Conservation (phyloP, 2,113 vertebrate genomes). For the Nibea coibor region DNA sequence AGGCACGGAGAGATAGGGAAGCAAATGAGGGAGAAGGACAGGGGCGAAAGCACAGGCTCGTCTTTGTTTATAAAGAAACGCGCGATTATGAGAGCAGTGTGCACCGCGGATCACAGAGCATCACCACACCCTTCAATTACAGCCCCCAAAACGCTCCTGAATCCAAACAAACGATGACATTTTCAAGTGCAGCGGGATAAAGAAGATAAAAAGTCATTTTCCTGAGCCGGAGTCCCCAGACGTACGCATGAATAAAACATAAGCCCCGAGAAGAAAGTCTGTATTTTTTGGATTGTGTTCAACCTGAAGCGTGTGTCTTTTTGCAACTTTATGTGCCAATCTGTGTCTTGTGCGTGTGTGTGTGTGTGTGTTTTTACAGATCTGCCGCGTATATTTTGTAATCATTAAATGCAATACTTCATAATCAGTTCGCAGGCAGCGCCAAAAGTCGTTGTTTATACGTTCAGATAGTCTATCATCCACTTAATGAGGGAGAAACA, state of each 20-base stretch:
- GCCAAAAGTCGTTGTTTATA: slow-evolving; percentile 19
- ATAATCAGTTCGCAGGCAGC: not conserved
- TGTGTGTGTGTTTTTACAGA: not conserved
- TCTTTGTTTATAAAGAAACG: slow-evolving; percentile 24
- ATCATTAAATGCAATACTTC: not conserved
- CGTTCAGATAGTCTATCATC: slow-evolving; percentile 7
- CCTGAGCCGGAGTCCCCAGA: slow-evolving; percentile 55
- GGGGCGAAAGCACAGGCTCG: not conserved
- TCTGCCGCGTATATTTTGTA: not conserved
- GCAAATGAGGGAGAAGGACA: not conserved
- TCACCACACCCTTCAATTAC: slow-evolving; percentile 51
- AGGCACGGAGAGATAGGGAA: not conserved
- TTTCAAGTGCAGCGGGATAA: slow-evolving; percentile 57
- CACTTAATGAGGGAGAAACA: slow-evolving; percentile 23
- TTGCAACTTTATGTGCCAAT: slow-evolving; percentile 9
- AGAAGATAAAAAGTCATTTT: slow-evolving; percentile 71
- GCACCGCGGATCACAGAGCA: slow-evolving; percentile 20
- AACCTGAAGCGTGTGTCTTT: slow-evolving; percentile 41
- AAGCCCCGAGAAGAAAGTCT: slow-evolving; percentile 48
- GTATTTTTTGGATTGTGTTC: slow-evolving; percentile 51
- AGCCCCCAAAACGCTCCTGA: slow-evolving; percentile 23
- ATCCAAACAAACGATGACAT: slow-evolving; percentile 68
- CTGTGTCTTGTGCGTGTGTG: not conserved
- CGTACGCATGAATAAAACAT: slow-evolving; percentile 75
- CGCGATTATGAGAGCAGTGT: slow-evolving; percentile 18